Evolutionary conservation across 2,797 vertebrate species (phyloP).

Genomic region (Tinamus major): DNA sequence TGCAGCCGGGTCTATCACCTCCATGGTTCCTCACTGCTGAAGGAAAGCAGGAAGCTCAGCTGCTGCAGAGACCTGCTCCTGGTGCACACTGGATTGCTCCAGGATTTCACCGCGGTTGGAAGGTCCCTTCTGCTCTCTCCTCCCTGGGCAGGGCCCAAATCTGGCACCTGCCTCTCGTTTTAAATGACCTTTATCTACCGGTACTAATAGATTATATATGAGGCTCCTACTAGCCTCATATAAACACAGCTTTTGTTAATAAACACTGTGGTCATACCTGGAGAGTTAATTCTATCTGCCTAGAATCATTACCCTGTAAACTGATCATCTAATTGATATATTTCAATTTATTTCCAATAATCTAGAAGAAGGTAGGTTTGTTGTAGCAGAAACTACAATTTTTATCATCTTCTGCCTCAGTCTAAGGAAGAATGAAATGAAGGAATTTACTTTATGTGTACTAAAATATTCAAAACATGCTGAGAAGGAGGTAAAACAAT

Average conservation of each 20-base stretch:
- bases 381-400: neutral
- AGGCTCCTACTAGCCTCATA: neutral
- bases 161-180: neutral
- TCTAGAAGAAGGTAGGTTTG: slow-evolving; percentile 5
- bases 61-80: neutral
- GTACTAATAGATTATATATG: neutral
- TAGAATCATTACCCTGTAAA: slow-evolving; percentile 55
- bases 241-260: neutral
- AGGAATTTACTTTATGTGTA: slow-evolving; percentile 24
- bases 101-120: accelerated
- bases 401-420: slow-evolving; percentile 55
- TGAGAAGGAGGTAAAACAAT: slow-evolving; percentile 17
- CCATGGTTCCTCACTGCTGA: accelerated
- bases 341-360: slow-evolving; percentile 54
- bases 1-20: neutral
- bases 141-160: neutral
- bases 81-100: accelerated
- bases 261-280: neutral
- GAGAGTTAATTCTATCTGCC: neutral
- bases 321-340: slow-evolving; percentile 52
- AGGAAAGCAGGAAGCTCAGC: neutral
- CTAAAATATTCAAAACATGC: slow-evolving; percentile 58
- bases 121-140: neutral
- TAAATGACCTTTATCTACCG: neutral
- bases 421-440: neutral